Conservation (phyloP, 2,113 vertebrate species). For the Ia io region DNA sequence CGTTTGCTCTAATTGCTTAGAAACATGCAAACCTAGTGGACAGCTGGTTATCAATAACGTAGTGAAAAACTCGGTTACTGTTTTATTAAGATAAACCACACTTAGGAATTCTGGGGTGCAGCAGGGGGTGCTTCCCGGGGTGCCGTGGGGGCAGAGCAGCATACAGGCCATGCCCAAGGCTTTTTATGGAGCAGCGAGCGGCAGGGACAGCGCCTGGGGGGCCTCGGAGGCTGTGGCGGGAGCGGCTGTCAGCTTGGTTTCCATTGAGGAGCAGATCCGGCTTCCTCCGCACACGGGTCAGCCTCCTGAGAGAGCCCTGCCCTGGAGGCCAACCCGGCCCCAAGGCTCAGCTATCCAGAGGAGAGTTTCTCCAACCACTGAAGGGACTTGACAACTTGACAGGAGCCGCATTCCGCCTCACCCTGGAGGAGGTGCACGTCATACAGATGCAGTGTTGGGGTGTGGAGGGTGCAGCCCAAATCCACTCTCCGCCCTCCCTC, state of each 20-base stretch:
- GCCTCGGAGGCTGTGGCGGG: not conserved
- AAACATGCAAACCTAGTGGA: not conserved
- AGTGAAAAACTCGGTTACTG: not conserved
- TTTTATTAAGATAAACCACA: conserved; percentile 4
- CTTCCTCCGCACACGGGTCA: not conserved
- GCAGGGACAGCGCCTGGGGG: not conserved
- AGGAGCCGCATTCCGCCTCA: not conserved
- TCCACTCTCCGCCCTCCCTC: not conserved
- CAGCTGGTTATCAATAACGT: not conserved
- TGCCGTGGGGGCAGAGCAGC: not conserved
- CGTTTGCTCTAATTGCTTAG: not conserved
- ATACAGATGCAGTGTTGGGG: not conserved
- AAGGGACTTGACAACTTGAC: conserved; percentile 10
- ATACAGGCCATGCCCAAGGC: not conserved
- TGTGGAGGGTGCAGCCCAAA: not conserved
- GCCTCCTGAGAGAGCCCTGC: not conserved
- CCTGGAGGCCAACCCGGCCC: not conserved
- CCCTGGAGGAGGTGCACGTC: not conserved
- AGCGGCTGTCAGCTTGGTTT: conserved; percentile 6
- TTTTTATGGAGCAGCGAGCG: not conserved
- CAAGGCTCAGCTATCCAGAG: not conserved
- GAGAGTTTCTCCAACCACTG: not conserved
- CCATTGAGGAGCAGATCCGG: not conserved
- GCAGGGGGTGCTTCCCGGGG: not conserved
- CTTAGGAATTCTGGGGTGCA: not conserved